Evolutionary conservation across 2,113 vertebrate species (phyloP).

Genomic region (Tamias sibiricus): DNA sequence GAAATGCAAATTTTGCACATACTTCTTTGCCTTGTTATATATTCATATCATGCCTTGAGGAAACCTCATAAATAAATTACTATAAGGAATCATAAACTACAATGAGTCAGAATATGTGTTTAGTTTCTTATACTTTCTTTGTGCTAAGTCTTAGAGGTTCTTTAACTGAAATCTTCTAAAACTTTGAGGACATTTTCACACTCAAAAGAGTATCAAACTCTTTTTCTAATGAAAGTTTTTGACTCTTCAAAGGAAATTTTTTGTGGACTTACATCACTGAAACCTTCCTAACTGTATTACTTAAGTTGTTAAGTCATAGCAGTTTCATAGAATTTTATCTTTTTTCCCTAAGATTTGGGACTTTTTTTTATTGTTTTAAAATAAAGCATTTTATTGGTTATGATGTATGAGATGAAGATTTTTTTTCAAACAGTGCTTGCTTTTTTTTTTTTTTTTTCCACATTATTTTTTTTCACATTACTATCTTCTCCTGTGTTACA

Average conservation of each 20-base stretch:
- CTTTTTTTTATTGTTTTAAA: background rate
- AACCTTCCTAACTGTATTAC: background rate
- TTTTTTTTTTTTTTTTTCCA: background rate
- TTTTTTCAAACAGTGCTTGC: background rate
- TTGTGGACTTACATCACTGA: background rate
- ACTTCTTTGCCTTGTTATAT: constrained; percentile 1
- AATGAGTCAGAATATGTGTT: constrained; percentile 20
- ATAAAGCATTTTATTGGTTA: background rate
- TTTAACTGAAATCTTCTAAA: background rate
- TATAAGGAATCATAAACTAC: constrained; percentile 21
- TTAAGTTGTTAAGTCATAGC: constrained; percentile 6
- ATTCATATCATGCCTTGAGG: constrained; percentile 32
- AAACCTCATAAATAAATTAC: constrained; percentile 54
- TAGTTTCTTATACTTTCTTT: constrained; percentile 24
- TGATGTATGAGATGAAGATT: background rate
- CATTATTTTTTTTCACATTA: no score
- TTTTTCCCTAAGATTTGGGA: background rate
- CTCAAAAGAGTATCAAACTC: background rate
- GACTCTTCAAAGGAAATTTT: background rate
- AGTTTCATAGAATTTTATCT: background rate
- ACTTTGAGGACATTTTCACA: background rate
- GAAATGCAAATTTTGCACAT: background rate
- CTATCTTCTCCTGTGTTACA: background rate
- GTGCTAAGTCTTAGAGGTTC: background rate
- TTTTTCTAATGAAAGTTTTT: constrained; percentile 14